phyloP scores from a whole-genome alignment of 1,140 invertebrate species.

The Microplitis mediator region DNA sequence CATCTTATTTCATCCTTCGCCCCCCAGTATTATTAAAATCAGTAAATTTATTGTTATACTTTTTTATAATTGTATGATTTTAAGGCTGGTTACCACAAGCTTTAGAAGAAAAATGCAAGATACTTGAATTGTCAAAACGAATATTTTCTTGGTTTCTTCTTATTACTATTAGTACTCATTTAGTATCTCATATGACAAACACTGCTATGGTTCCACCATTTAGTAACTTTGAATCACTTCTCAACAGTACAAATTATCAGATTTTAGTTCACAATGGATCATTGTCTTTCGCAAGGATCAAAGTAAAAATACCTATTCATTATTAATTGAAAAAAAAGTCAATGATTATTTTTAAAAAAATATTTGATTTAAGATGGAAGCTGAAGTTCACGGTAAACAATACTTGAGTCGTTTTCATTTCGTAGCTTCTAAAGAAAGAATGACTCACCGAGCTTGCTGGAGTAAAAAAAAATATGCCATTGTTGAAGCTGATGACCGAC shows the following conservation, averaged over 20 bases:
- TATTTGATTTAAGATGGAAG: neutral
- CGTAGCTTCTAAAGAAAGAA: neutral
- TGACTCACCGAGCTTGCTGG: neutral
- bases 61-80: neutral
- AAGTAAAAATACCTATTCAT: neutral
- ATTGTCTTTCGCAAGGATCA: neutral
- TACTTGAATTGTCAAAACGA: neutral
- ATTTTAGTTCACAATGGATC: neutral
- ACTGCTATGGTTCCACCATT: neutral
- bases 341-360: too few species aligned
- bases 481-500: neutral
- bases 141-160: neutral
- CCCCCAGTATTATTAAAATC: neutral
- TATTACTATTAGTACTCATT: neutral
- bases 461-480: conserved; percentile 1
- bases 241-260: neutral
- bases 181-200: neutral
- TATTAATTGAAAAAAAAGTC: too few species aligned
- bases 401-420: neutral
- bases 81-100: neutral
- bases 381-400: neutral
- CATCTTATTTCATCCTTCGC: neutral
- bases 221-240: neutral
- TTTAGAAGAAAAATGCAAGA: neutral
- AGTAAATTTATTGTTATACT: neutral